Evolutionary conservation across 2,797 vertebrate genomes (phyloP), one percentile per base, ranked within the genome.

Genomic region (Macropus fuliginosus): DNA sequence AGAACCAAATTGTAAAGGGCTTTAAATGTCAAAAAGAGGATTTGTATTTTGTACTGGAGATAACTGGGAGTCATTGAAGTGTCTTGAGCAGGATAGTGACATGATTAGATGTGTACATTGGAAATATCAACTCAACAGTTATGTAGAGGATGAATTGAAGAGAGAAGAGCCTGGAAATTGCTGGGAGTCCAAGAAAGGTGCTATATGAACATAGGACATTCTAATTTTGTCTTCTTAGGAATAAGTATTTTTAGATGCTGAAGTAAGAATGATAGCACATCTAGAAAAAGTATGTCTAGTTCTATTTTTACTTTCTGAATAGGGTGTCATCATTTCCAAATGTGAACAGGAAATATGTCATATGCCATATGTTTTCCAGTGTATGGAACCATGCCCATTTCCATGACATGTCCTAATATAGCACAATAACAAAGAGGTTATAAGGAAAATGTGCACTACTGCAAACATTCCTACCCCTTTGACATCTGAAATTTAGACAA

Each of bases 251-350:
- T 95, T 96, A 96, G 62, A 95, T 90, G 5, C 93, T 96, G 94
- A 96, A 96, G 93, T 18, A 92, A 95, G 91, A 93, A 90, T 96
- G 93, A 87, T 95, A 90, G 91, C 40, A 16, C 55, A 94, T 95
- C 12, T 3, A 56, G 91, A 90, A 95, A 92, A 97, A 95, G 57
- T 93, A 94, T 94, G 92, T 95, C 90, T 94, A 54, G 46, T 91
- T 97, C 93, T 50, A 93, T 54, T 97, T 13, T 94, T 95, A 94
- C 91, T 97, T 98, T 56, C 56, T 95, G 46, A 94, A 94, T 18
- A 92, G 91, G 94, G 92, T 93, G 66, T 92, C 92, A 95, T 98
- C 97, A 97, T 96, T 96, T 96, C 96, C 59, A 95, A 87, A 87
- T 94, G 90, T 93, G 89, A 97, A 95, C 57, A 94, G 54, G 56